A percentile compares a stretch with the other conserved stretches of the same genome.
phyloP scores from a whole-genome alignment of 2,888 invertebrate species.

The Lymantria monacha region DNA sequence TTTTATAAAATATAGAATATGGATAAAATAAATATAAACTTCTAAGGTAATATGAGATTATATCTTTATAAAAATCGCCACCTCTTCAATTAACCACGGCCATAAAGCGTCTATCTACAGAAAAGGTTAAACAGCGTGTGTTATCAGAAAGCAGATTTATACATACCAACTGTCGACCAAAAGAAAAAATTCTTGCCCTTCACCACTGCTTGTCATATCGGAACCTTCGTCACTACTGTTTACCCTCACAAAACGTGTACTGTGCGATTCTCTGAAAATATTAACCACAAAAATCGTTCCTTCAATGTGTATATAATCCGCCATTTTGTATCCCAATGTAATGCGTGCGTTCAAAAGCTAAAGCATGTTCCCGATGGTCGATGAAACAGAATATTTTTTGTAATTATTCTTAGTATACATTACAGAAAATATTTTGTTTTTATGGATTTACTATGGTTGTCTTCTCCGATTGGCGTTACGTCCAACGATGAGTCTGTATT shows the following conservation, averaged over 20 bases:
- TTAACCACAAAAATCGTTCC: slow-evolving; percentile 37
- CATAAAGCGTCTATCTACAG: slow-evolving; percentile 18
- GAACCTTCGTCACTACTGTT: slow-evolving; percentile 69
- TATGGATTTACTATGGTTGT: slow-evolving; percentile 8
- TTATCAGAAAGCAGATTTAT: slow-evolving; percentile 39
- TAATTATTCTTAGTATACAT: slow-evolving; percentile 12
- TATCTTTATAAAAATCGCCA: slow-evolving; percentile 15
- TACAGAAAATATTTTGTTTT: slow-evolving; percentile 27
- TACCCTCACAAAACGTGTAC: slow-evolving; percentile 54
- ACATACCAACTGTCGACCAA: slow-evolving; percentile 70
- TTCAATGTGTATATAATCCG: slow-evolving; percentile 34
- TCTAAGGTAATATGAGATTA: background rate
- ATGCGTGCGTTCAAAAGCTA: slow-evolving; percentile 31
- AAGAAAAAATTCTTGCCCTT: slow-evolving; percentile 66
- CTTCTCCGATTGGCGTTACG: background rate
- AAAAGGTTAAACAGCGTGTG: slow-evolving; percentile 24
- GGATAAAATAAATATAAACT: background rate
- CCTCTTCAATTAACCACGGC: slow-evolving; percentile 14
- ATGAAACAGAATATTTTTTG: slow-evolving; percentile 27
- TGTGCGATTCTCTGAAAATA: slow-evolving; percentile 36
- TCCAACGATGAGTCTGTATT: too few relatives aligned
- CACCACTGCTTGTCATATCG: slow-evolving; percentile 54
- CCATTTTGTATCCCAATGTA: slow-evolving; percentile 25
- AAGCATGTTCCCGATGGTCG: slow-evolving; percentile 44
- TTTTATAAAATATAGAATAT: background rate